Evolutionary conservation across 2,113 vertebrate species (phyloP).

Genomic region (Albula goreensis): DNA sequence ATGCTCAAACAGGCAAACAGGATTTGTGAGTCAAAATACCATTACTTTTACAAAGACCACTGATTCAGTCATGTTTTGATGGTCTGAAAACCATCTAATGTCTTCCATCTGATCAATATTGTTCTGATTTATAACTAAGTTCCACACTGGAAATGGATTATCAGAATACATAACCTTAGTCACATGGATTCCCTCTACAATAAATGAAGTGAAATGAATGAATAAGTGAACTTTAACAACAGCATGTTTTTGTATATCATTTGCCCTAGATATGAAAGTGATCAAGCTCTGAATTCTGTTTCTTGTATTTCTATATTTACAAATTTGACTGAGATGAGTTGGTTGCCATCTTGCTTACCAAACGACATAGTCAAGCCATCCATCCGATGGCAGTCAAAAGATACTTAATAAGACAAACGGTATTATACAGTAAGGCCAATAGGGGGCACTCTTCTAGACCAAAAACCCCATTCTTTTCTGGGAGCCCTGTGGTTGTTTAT

Average conservation of each 20-base stretch:
- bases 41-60: background rate
- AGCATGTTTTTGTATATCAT: too few relatives aligned
- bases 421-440: too few relatives aligned
- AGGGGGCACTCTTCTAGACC: too few relatives aligned
- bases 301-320: too few relatives aligned
- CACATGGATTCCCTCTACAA: background rate
- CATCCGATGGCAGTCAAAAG: too few relatives aligned
- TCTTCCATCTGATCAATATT: background rate
- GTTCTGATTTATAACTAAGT: background rate
- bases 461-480: too few relatives aligned
- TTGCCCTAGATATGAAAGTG: background rate
- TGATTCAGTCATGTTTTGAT: background rate
- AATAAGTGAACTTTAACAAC: too few relatives aligned
- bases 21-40: background rate
- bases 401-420: too few relatives aligned
- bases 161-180: background rate
- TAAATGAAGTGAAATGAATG: background rate
- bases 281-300: background rate
- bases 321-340: too few relatives aligned
- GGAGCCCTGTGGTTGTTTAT: too few relatives aligned
- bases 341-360: too few relatives aligned
- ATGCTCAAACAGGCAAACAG: background rate
- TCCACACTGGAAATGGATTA: background rate
- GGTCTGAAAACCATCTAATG: background rate
- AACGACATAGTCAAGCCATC: too few relatives aligned